phyloP scores from a whole-genome alignment of 2,113 vertebrate species.

The Arothron firmamentum region DNA sequence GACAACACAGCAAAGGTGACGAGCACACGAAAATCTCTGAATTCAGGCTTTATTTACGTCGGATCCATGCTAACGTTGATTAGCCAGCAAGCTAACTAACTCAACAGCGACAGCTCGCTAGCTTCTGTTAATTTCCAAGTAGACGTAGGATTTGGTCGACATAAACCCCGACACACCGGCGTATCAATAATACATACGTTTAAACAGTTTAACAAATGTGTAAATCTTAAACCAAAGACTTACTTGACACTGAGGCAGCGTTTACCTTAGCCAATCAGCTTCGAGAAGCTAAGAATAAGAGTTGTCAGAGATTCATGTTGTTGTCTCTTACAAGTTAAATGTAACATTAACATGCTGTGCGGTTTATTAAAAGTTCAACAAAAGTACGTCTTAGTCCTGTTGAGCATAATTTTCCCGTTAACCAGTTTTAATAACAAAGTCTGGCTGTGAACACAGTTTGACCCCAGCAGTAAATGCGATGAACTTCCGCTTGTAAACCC shows the following conservation, averaged over 20 bases:
- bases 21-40: neutral
- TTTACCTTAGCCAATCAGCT: constrained; percentile 55
- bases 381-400: neutral
- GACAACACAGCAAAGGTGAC: neutral
- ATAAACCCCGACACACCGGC: neutral
- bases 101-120: constrained; percentile 29
- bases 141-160: neutral
- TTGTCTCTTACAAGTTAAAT: neutral
- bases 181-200: accelerated
- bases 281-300: constrained; percentile 22
- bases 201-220: neutral
- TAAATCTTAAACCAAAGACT: constrained; percentile 48
- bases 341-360: neutral
- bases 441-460: constrained; percentile 15
- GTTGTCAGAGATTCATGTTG: constrained; percentile 44
- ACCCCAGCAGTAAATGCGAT: constrained; percentile 42
- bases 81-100: constrained; percentile 56
- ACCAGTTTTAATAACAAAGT: constrained; percentile 35
- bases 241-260: constrained; percentile 53
- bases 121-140: constrained; percentile 12
- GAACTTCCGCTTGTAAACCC: constrained; percentile 10
- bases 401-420: neutral
- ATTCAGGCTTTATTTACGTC: neutral
- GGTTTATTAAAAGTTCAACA: neutral
- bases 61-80: constrained; percentile 32